phyloP scores from a whole-genome alignment of 2,113 vertebrate species.

The Pedionomus torquatus region DNA sequence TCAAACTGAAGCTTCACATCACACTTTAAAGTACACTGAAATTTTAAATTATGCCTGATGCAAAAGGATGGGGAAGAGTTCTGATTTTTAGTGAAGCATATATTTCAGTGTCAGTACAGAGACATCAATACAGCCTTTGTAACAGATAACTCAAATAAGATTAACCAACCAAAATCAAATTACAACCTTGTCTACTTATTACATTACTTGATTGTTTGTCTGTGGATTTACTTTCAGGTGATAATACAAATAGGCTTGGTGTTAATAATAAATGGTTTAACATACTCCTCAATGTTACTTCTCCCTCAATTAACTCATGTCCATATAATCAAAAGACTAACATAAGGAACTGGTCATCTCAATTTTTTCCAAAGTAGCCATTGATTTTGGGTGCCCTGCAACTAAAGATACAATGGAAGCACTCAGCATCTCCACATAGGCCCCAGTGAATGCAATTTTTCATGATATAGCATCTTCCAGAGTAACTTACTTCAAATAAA shows the following conservation, averaged over 20 bases:
- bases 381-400: background rate
- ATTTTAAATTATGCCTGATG: background rate
- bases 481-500: background rate
- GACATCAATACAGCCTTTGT: background rate
- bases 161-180: background rate
- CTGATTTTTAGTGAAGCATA: background rate
- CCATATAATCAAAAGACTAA: background rate
- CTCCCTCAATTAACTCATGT: background rate
- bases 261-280: background rate
- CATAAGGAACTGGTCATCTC: background rate
- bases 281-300: background rate
- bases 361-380: background rate
- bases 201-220: background rate
- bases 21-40: background rate
- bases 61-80: background rate
- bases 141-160: background rate
- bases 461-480: fast-evolving
- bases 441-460: fast-evolving
- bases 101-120: background rate
- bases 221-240: background rate
- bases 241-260: background rate
- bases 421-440: background rate
- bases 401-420: background rate
- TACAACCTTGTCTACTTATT: background rate
- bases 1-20: background rate